Evolutionary conservation across 1,140 invertebrate species (phyloP).

Genomic region (Pogonognathellus flavescens): DNA sequence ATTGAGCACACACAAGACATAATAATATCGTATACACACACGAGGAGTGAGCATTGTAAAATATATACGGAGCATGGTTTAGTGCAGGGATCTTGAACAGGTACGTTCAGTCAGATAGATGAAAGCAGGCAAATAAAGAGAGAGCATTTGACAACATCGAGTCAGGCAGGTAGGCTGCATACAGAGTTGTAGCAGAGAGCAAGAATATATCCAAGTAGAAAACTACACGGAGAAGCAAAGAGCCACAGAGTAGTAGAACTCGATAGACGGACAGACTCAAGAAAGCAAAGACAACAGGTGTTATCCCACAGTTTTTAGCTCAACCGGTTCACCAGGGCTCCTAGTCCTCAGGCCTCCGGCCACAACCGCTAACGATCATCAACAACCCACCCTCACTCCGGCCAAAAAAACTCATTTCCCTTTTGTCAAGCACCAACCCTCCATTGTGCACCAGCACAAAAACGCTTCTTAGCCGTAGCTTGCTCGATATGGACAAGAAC

Average conservation of each 20-base stretch:
- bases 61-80: too few relatives aligned
- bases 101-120: background rate
- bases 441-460: slow-evolving; percentile 62
- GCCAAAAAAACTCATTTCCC: slow-evolving; percentile 66
- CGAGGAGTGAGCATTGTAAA: too few relatives aligned
- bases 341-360: slow-evolving; percentile 60
- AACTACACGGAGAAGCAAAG: background rate
- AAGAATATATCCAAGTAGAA: too few relatives aligned
- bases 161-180: slow-evolving; percentile 24
- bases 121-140: background rate
- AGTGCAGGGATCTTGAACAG: too few relatives aligned
- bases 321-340: slow-evolving; percentile 65
- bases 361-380: slow-evolving; percentile 66
- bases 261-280: slow-evolving; percentile 41
- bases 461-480: slow-evolving; percentile 57
- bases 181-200: background rate
- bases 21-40: too few relatives aligned
- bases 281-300: slow-evolving; percentile 66
- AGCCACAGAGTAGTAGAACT: background rate
- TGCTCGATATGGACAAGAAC: slow-evolving; percentile 58
- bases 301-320: slow-evolving; percentile 64
- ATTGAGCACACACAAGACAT: too few relatives aligned
- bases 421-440: slow-evolving; percentile 66
- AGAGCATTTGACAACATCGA: slow-evolving; percentile 57
- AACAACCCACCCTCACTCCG: slow-evolving; percentile 66